A percentile compares a stretch with the other conserved stretches of the same genome.
Conservation (phyloP, 2,113 vertebrate species). For the Chloebia gouldiae region DNA sequence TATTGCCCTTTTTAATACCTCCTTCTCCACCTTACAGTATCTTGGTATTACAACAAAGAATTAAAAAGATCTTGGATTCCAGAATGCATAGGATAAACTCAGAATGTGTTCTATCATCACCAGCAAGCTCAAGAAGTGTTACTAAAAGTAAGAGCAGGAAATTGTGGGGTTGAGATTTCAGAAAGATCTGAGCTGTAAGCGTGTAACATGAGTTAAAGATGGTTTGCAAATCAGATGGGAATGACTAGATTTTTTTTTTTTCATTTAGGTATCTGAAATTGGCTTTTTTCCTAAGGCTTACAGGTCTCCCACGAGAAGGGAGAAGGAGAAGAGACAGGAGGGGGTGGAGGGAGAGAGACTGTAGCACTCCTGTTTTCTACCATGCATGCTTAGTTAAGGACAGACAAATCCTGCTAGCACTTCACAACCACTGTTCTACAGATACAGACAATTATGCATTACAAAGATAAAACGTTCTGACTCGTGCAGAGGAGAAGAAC, state of each 20-base stretch:
- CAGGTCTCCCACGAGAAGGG: not conserved
- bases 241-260: not conserved
- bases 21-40: not conserved
- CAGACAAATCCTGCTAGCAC: not conserved
- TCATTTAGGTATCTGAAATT: not conserved
- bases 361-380: not conserved
- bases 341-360: no score
- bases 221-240: not conserved
- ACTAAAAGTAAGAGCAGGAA: not conserved
- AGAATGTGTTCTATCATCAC: not conserved
- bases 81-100: not conserved
- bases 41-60: not conserved
- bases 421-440: not conserved
- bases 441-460: not conserved
- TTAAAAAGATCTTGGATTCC: not conserved
- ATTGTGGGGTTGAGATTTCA: not conserved
- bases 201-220: rapidly evolving
- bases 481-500: rapidly evolving
- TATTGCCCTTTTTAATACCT: not conserved
- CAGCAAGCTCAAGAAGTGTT: not conserved
- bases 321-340: not conserved
- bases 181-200: not conserved
- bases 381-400: not conserved
- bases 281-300: not conserved
- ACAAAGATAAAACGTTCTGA: not conserved